Evolutionary conservation across 2,888 invertebrate genomes (phyloP).

Genomic region (Brachylomia viminalis): DNA sequence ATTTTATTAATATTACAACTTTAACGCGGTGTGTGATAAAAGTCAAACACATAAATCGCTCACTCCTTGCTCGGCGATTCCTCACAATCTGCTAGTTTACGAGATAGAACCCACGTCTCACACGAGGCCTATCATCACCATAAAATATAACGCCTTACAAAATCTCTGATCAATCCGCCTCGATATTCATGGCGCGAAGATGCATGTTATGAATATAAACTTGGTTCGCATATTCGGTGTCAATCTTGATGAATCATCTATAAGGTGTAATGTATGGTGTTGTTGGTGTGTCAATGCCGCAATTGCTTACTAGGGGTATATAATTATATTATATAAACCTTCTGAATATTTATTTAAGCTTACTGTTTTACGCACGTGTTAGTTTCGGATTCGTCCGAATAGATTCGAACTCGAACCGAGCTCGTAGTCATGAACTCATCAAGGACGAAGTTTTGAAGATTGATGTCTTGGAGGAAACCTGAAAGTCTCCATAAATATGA

Average conservation of each 20-base stretch:
- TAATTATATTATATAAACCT: too few relatives aligned
- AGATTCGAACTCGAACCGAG: not conserved
- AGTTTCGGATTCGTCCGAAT: not conserved
- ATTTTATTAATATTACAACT: not conserved
- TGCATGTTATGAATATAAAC: conserved; percentile 64
- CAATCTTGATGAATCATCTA: conserved; percentile 12
- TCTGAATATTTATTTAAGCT: not conserved
- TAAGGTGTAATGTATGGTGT: conserved; percentile 1
- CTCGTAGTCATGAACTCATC: not conserved
- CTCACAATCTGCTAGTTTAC: conserved; percentile 17
- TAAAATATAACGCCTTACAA: conserved; percentile 26
- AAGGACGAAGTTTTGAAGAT: too few relatives aligned
- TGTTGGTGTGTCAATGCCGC: conserved; percentile 1
- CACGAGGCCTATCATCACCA: conserved; percentile 4
- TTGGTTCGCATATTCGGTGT: conserved; percentile 4
- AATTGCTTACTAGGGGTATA: not conserved
- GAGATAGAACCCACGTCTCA: conserved; percentile 1
- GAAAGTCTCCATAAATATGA: not conserved
- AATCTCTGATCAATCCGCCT: conserved; percentile 57
- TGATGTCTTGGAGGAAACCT: too few relatives aligned
- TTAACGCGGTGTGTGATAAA: not conserved
- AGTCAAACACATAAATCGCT: not conserved
- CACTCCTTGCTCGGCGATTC: conserved; percentile 9
- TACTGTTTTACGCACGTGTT: not conserved
- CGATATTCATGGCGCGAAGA: conserved; percentile 51